These are phyloP conservation scores for Corythaeola cristata DNA, from an alignment of 2,113 vertebrate genomes.

Conservation along the genomic window DNA sequence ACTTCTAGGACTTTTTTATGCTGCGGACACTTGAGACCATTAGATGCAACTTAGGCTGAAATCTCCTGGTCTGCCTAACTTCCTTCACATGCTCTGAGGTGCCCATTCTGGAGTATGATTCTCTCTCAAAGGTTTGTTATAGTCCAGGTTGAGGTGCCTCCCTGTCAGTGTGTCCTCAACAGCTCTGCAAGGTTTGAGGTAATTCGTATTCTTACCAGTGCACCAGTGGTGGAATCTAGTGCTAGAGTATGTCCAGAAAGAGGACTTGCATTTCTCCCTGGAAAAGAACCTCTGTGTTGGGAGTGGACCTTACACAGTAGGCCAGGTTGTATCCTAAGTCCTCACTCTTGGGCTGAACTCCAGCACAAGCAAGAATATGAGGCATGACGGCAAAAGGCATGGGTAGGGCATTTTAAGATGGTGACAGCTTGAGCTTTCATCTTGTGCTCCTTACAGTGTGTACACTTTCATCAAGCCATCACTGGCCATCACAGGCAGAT, in stretches of 20 bases:
- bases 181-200: neutral
- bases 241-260: neutral
- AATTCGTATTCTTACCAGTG: neutral
- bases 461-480: neutral
- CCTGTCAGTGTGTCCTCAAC: neutral
- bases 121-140: neutral
- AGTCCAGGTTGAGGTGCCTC: neutral
- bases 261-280: neutral
- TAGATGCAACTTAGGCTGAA: neutral
- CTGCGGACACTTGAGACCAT: neutral
- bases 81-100: neutral
- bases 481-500: neutral
- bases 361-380: neutral
- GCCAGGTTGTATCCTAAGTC: neutral
- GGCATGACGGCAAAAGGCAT: neutral
- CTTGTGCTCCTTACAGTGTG: neutral
- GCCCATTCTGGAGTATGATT: neutral
- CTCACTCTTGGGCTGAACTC: neutral
- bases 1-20: neutral
- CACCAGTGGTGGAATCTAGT: neutral
- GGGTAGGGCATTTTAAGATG: neutral
- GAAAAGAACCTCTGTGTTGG: neutral
- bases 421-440: neutral
- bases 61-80: neutral
- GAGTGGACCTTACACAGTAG: neutral